Evolutionary conservation across 2,888 invertebrate species (phyloP).

Genomic region (Nemapogon koenigi): DNA sequence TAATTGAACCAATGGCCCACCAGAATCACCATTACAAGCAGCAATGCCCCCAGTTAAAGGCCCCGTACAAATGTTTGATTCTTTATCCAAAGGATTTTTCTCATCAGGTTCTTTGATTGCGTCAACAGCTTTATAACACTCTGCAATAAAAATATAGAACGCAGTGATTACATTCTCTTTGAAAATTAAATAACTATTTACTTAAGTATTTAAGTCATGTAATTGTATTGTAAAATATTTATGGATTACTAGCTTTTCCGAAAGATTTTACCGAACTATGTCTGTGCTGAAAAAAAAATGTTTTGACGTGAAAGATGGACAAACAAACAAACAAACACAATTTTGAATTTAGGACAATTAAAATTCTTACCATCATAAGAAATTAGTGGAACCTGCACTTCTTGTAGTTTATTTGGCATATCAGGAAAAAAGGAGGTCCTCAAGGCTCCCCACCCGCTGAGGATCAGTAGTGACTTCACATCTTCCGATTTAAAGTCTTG

Average conservation of each 20-base stretch:
- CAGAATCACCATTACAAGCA: slow-evolving; percentile 65
- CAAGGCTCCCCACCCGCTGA: slow-evolving; percentile 61
- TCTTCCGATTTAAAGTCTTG: slow-evolving; percentile 24
- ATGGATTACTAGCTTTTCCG: not conserved
- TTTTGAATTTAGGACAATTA: no score
- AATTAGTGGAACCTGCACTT: slow-evolving; percentile 41
- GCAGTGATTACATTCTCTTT: no score
- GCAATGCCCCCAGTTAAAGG: slow-evolving; percentile 50
- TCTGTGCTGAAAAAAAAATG: slow-evolving; percentile 6
- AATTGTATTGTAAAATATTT: slow-evolving; percentile 5
- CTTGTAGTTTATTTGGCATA: slow-evolving; percentile 47
- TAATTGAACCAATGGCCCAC: slow-evolving; percentile 53
- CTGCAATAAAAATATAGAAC: slow-evolving; percentile 24
- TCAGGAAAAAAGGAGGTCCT: slow-evolving; percentile 40
- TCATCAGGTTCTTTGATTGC: slow-evolving; percentile 32
- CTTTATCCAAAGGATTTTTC: slow-evolving; percentile 39
- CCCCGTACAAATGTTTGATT: slow-evolving; percentile 61
- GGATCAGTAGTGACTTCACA: slow-evolving; percentile 24
- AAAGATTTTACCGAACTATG: not conserved
- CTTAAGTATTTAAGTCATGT: no score
- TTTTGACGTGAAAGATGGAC: no score
- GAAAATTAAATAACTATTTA: no score
- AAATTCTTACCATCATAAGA: slow-evolving; percentile 43
- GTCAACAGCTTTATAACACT: slow-evolving; percentile 45
- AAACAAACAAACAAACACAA: no score